A percentile compares a stretch with the other conserved stretches of the same genome.
These are phyloP conservation scores for Chromobotia macracanthus DNA, from an alignment of 2,797 vertebrate genomes.

Conservation along the genomic window DNA sequence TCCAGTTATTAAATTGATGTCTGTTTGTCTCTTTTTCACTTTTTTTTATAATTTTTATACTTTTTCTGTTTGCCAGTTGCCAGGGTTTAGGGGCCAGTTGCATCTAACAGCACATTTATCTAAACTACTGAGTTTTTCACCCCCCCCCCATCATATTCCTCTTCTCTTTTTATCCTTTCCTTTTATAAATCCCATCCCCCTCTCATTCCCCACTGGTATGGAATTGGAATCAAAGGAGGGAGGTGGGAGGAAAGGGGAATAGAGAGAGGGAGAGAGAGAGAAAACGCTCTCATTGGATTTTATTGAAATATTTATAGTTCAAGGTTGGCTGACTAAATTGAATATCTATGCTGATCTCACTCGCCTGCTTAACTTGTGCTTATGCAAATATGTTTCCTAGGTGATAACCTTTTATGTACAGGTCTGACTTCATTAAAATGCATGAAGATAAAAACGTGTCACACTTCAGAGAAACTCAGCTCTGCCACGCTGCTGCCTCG, in stretches of 20 bases:
- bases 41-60: too few species aligned
- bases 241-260: slow-evolving; percentile 69
- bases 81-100: slow-evolving; percentile 86
- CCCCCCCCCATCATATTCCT: slow-evolving; percentile 63
- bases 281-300: slow-evolving; percentile 92
- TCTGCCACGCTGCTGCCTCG: slow-evolving; percentile 88
- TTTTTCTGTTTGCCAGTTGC: too few species aligned
- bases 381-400: slow-evolving; percentile 99
- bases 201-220: slow-evolving; percentile 82
- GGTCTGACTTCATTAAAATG: slow-evolving; percentile 99
- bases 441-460: slow-evolving; percentile 99
- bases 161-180: slow-evolving; percentile 18
- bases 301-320: slow-evolving; percentile 99
- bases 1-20: slow-evolving; percentile 88
- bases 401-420: slow-evolving; percentile 99
- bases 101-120: slow-evolving; percentile 97
- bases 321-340: slow-evolving; percentile 99
- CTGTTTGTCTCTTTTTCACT: slow-evolving; percentile 79
- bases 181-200: slow-evolving; percentile 44
- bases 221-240: slow-evolving; percentile 94
- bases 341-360: slow-evolving; percentile 99
- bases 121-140: slow-evolving; percentile 89
- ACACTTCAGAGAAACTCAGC: slow-evolving; percentile 89
- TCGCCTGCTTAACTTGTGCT: slow-evolving; percentile 99
- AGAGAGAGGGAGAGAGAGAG: slow-evolving; percentile 64